Evolutionary conservation across 2,797 vertebrate genomes (phyloP).

Genomic region (Catostomus latipinnis): DNA sequence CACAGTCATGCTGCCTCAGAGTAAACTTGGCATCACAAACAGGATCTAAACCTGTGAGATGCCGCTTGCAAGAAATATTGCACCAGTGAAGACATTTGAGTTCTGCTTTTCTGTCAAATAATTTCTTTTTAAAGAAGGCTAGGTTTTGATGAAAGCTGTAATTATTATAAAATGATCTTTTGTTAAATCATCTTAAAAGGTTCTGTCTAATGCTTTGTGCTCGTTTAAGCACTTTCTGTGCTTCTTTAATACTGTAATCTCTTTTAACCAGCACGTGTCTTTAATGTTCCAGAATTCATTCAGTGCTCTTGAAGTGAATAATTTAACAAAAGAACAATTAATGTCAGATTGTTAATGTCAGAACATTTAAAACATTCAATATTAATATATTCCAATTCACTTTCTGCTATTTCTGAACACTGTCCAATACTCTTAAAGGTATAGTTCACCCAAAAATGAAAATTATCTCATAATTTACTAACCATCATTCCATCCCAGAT

Average conservation of each 20-base stretch:
- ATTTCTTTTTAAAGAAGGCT: not conserved
- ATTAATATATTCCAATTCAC: not conserved
- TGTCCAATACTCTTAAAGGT: not conserved
- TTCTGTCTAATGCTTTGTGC: not conserved
- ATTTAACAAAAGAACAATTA: constrained; percentile 18
- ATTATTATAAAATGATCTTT: not conserved
- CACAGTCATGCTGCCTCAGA: constrained; percentile 8
- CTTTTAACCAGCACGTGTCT: not conserved
- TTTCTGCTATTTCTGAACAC: constrained; percentile 8
- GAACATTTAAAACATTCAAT: constrained; percentile 25
- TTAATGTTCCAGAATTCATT: not conserved
- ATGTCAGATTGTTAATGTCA: constrained; percentile 41
- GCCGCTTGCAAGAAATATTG: not conserved
- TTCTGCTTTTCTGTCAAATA: not conserved
- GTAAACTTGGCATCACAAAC: constrained; percentile 32
- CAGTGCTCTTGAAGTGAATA: not conserved
- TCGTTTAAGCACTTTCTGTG: not conserved
- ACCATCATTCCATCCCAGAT: no score
- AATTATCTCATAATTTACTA: no score
- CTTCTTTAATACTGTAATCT: not conserved
- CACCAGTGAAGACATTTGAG: not conserved
- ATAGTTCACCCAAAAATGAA: no score
- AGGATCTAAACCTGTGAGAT: constrained; percentile 25
- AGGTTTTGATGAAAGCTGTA: not conserved
- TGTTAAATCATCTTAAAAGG: no score